phyloP scores from a whole-genome alignment of 2,888 invertebrate species.

The Plemyria rubiginata region DNA sequence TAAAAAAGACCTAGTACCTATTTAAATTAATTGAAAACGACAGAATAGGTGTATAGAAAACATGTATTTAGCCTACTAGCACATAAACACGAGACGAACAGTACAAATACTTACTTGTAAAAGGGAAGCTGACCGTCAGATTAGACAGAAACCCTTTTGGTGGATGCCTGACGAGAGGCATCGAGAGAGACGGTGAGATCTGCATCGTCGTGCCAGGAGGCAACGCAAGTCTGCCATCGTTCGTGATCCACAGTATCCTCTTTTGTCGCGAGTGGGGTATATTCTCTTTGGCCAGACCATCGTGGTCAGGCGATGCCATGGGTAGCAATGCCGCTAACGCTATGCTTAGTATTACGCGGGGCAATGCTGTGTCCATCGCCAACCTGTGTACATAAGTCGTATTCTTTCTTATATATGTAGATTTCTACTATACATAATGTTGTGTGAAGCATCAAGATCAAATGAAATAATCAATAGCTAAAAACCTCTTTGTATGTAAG shows the following conservation, averaged over 20 bases:
- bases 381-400: conserved; percentile 48
- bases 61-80: no score
- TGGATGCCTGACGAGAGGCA: conserved; percentile 93
- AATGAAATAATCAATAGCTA: no score
- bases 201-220: conserved; percentile 93
- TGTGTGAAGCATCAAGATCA: no score
- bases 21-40: no score
- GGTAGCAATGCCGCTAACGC: conserved; percentile 75
- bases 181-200: conserved; percentile 91
- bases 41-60: neutral
- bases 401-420: neutral
- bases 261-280: conserved; percentile 90
- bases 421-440: no score
- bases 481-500: neutral
- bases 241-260: conserved; percentile 93
- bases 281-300: conserved; percentile 68
- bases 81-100: neutral
- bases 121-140: conserved; percentile 92
- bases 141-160: conserved; percentile 94
- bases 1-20: no score
- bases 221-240: conserved; percentile 92
- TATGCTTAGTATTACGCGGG: conserved; percentile 76
- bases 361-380: conserved; percentile 75
- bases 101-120: conserved; percentile 88
- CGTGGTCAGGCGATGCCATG: conserved; percentile 67